phyloP scores from a whole-genome alignment of 2,888 invertebrate species.

The Macrophya annulata region DNA sequence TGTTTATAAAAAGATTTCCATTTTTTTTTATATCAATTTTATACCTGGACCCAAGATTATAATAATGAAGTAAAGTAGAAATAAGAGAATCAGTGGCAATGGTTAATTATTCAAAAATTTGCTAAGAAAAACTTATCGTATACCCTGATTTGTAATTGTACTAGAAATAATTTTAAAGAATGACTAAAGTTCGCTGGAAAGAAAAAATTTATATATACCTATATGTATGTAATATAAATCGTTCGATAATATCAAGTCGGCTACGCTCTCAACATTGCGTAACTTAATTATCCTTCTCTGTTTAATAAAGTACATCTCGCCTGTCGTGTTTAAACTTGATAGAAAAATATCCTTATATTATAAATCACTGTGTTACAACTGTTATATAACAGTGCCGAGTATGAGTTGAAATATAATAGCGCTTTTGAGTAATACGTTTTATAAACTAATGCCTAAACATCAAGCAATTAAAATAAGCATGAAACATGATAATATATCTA shows the following conservation, averaged over 20 bases:
- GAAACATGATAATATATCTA: slow-evolving; percentile 14
- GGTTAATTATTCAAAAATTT: neutral
- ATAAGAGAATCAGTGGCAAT: neutral
- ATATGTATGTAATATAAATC: neutral
- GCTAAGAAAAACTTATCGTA: neutral
- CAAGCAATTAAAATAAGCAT: neutral
- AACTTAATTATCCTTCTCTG: neutral
- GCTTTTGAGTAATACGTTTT: neutral
- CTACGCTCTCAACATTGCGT: neutral
- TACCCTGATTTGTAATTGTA: slow-evolving; percentile 1
- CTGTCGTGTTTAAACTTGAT: slow-evolving; percentile 8
- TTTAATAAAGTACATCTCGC: slow-evolving; percentile 6
- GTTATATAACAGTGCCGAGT: slow-evolving; percentile 30
- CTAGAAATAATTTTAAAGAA: slow-evolving; percentile 3
- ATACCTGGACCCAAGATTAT: slow-evolving; percentile 18
- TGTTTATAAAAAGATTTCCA: slow-evolving; percentile 4
- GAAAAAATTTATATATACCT: neutral
- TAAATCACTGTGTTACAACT: slow-evolving; percentile 36
- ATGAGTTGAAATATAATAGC: neutral
- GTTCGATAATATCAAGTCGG: slow-evolving; percentile 8
- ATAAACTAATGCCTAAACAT: slow-evolving; percentile 8
- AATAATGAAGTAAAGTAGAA: neutral
- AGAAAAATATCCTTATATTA: neutral
- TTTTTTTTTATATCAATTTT: neutral
- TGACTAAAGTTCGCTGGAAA: neutral